A percentile compares a stretch with the other conserved stretches of the same genome.
Evolutionary conservation across 2,797 vertebrate species (phyloP).

Genomic region (Hippoglossus hippoglossus): DNA sequence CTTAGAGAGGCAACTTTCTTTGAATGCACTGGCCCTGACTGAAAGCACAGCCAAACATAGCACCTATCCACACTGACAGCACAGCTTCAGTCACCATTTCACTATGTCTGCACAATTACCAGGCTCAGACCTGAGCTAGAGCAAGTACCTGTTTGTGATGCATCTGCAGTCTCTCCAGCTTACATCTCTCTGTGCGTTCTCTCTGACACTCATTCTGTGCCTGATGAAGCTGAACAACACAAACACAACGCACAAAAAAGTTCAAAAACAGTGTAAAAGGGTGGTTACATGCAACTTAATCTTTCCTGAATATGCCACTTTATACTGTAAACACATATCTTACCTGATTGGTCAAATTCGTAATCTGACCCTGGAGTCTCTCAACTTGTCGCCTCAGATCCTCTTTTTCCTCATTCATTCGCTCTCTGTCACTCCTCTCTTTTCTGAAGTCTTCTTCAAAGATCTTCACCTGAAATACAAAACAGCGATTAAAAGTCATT

Average conservation of each 20-base stretch:
- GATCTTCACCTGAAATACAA: conserved; percentile 91
- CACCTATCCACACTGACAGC: conserved; percentile 20
- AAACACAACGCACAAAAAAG: conserved; percentile 11
- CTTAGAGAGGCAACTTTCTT: conserved; percentile 9
- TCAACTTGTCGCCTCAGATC: conserved; percentile 94
- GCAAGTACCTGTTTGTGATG: conserved; percentile 94
- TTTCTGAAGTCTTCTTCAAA: conserved; percentile 98
- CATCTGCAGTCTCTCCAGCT: conserved; percentile 91
- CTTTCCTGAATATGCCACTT: not conserved
- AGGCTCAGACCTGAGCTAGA: conserved; percentile 23
- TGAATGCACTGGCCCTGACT: not conserved
- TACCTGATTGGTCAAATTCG: conserved; percentile 91
- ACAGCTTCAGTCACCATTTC: conserved; percentile 3
- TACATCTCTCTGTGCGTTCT: conserved; percentile 93
- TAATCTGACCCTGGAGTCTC: conserved; percentile 92
- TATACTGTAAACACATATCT: conserved; percentile 4
- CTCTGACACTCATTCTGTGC: conserved; percentile 92
- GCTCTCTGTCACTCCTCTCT: conserved; percentile 95
- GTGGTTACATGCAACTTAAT: not conserved
- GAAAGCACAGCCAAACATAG: conserved; percentile 1
- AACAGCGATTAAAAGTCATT: not conserved
- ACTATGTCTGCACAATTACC: not conserved
- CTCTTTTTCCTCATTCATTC: conserved; percentile 99
- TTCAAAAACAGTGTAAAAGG: not conserved
- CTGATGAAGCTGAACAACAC: conserved; percentile 85